Conservation (phyloP, 2,797 vertebrate species). For the Acanthurus leucopareius region DNA sequence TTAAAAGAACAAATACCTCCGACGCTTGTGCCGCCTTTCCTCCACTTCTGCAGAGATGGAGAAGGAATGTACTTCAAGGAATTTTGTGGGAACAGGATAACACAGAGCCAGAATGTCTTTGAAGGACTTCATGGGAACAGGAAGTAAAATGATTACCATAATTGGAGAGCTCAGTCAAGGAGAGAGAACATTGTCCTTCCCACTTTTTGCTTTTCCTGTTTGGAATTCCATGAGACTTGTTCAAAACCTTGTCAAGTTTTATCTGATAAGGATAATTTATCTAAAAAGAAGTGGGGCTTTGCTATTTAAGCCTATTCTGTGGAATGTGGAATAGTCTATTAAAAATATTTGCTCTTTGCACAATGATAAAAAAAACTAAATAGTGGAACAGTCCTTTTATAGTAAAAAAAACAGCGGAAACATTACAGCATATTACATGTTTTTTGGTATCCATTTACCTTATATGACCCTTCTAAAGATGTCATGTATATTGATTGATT, state of each 20-base stretch:
- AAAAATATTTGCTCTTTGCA: not conserved
- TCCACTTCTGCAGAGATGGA: constrained; percentile 4
- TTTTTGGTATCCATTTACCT: not conserved
- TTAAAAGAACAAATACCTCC: not conserved
- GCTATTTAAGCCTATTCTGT: not conserved
- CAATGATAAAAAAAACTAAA: not conserved
- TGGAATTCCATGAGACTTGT: constrained; percentile 63
- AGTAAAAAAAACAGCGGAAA: not conserved
- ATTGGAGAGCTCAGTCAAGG: constrained; percentile 37
- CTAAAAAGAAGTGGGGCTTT: not conserved
- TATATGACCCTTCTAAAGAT: constrained; percentile 43
- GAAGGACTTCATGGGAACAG: constrained; percentile 61
- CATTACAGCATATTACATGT: not conserved
- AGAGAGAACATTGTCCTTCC: constrained; percentile 44
- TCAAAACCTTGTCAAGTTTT: constrained; percentile 48
- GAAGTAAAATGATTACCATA: constrained; percentile 70
- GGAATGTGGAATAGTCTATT: not conserved
- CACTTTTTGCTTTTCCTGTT: constrained; percentile 76
- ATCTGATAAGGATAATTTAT: constrained; percentile 57
- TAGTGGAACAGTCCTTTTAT: not conserved
- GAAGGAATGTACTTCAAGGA: constrained; percentile 15
- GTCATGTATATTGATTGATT: too few species aligned
- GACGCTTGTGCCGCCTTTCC: not conserved
- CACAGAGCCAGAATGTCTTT: constrained; percentile 26
- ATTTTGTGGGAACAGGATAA: constrained; percentile 55